A percentile compares a stretch with the other conserved stretches of the same genome.
Evolutionary conservation across 2,888 invertebrate species (phyloP).

Genomic region (Drosophila borborema): DNA sequence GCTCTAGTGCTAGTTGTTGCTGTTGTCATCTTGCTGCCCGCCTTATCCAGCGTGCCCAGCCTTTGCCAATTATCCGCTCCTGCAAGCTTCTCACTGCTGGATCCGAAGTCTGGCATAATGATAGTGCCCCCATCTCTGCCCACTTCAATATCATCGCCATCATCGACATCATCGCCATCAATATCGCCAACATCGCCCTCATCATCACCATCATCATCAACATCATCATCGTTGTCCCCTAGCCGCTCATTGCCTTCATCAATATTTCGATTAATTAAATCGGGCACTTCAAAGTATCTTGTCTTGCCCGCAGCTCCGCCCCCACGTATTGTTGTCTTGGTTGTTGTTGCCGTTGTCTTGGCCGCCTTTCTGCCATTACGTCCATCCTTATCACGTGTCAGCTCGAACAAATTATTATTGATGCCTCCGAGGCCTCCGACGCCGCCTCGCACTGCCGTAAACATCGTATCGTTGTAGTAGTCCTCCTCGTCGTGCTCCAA

Average conservation of each 20-base stretch:
- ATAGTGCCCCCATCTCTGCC: constrained; percentile 43
- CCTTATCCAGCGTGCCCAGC: constrained; percentile 68
- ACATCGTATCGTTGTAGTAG: constrained; percentile 83
- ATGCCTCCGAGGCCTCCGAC: constrained; percentile 22
- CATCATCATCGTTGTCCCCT: constrained; percentile 37
- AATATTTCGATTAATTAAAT: constrained; percentile 80
- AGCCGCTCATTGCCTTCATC: constrained; percentile 54
- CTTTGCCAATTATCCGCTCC: constrained; percentile 67
- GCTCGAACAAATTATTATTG: constrained; percentile 76
- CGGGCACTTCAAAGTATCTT: constrained; percentile 83
- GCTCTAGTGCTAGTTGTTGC: constrained; percentile 29
- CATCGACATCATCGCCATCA: constrained; percentile 36
- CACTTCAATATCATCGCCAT: constrained; percentile 35
- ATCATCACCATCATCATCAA: constrained; percentile 17
- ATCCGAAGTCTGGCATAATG: constrained; percentile 57
- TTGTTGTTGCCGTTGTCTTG: constrained; percentile 55
- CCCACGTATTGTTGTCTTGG: constrained; percentile 25
- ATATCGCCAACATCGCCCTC: constrained; percentile 24
- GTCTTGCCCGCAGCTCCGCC: constrained; percentile 58
- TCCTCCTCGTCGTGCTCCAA: constrained; percentile 78
- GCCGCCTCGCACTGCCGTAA: constrained; percentile 62
- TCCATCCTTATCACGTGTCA: constrained; percentile 69
- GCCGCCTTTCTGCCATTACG: constrained; percentile 61
- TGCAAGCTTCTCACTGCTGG: constrained; percentile 48
- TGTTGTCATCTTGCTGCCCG: constrained; percentile 30